Conservation (phyloP, 1,140 invertebrate genomes). For the Aphelenchoides avenae region DNA sequence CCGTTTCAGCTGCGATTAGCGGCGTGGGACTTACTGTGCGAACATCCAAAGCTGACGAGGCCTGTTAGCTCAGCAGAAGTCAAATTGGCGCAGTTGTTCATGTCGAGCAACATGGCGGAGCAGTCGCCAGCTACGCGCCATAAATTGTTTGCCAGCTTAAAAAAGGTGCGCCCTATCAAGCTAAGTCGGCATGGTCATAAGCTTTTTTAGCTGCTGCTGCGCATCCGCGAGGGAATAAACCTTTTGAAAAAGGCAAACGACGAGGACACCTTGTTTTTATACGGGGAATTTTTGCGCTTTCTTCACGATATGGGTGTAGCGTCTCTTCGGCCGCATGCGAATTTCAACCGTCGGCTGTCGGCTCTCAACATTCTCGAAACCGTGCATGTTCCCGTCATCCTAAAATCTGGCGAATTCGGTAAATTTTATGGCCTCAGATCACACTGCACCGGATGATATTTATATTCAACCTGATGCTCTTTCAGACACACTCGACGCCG, state of each 20-base stretch:
- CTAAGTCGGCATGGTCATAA: not conserved
- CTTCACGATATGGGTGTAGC: constrained; percentile 26
- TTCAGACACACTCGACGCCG: constrained; percentile 7
- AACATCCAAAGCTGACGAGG: constrained; percentile 27
- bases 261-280: no score
- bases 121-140: constrained; percentile 28
- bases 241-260: not conserved
- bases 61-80: constrained; percentile 22
- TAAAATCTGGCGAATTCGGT: constrained; percentile 6
- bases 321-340: constrained; percentile 13
- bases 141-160: constrained; percentile 24
- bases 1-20: constrained; percentile 30
- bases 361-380: constrained; percentile 12
- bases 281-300: constrained; percentile 6
- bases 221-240: constrained; percentile 11
- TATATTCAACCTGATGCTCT: not conserved
- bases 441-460: constrained; percentile 15
- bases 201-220: constrained; percentile 6
- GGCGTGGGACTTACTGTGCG: constrained; percentile 30
- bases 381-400: constrained; percentile 4
- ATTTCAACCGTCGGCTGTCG: constrained; percentile 32
- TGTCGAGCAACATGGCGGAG: constrained; percentile 25
- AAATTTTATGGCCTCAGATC: not conserved
- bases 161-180: constrained; percentile 17
- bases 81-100: constrained; percentile 16